Evolutionary conservation across 1,140 invertebrate species (phyloP), one percentile per base, ranked within the genome.

Genomic region (Papilio aristodemus): DNA sequence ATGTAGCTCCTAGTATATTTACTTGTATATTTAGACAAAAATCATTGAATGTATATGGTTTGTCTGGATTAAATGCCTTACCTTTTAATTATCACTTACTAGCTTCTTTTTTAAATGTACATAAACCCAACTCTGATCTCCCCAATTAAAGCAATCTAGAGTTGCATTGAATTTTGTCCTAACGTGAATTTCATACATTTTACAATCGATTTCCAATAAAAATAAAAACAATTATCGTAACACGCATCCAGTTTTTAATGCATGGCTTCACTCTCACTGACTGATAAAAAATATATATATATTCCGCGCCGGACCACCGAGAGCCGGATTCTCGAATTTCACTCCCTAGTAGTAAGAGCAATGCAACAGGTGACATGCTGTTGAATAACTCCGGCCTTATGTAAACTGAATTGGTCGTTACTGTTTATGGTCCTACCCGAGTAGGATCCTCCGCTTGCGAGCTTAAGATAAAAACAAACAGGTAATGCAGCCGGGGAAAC

Each of bases 341-440:
- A 62, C 59, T 62, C 59, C 59, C 59, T 62, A 62, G 59, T 19
- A 37, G 59, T 62, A 62, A 62, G 38, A 62, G 59, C 59, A 38
- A 62, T 19, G 59, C 59, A 38, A 62, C 59, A 62, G 59, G 59
- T 62, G 36, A 62, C 59, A 38, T 10, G 36, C 13, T 9, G 32
- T 62, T 62, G 17, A 19, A 38, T 62, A 38, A 62, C 59, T 19
- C 14, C 36, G 14, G 4, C n/a, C 32, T 62, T 62, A 62, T 62
- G 59, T 19, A 62, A 62, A 19, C 46, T 10, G 58, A 60, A 60
- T 59, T 60, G 25, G 27, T 60, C 58, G 58, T 60, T 60, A 60
- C 58, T 60, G 32, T 37, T 60, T 36, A 60, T 60, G 58, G 58
- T 17, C 58, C 58, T 36, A 13, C 58, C 25, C 27, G 58, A 59